Evolutionary conservation across 2,888 invertebrate species (phyloP), one percentile per base, ranked within the genome.

Genomic region (Esperia sulphurella): DNA sequence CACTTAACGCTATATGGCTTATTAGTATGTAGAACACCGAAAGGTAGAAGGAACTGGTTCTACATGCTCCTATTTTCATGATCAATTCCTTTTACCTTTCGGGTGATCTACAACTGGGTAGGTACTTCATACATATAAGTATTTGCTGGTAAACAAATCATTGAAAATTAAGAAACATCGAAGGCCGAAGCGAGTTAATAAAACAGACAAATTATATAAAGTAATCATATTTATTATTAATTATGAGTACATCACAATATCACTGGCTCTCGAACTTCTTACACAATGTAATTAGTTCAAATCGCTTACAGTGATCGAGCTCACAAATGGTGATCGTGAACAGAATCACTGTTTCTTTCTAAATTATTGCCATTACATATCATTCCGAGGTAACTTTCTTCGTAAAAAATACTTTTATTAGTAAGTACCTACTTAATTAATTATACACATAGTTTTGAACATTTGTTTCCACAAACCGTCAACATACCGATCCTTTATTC

Each of bases 271-370:
- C 58, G 65, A 68, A 64, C 58, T 58, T 56, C 64, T 50, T 71
- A 71, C 21, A 21, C 21, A 21, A 21, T 2, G 21, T 21, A 21
- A 21, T 21, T 21, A 21, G 21, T 21, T 71, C 68, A 75, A 39
- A 39, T 39, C 71, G 66, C 59, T 58, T 63, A 59, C 81, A 86
- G 79, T 67, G 57, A 87, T 85, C 79, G 53, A 68, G 78, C 66
- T 83, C 87, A 88, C 87, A 87, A 45, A 86, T 73, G 46, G 49
- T 41, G 49, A 68, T 87, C 87, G 86, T 88, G 87, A 82, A 52
- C 70, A 59, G 59, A 69, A 86, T 87, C 57, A 73, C 75, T 87
- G 79, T 14, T 39, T 12, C 2, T 33, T 8, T 31, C 13, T 43
- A 41, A n/a, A 28, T 47, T 43, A 41, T 14, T 41, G 29, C 14